A percentile compares a stretch with the other conserved stretches of the same genome.
These are phyloP conservation scores for Mycetomoellerius zeteki DNA, from an alignment of 1,140 invertebrate species.

Conservation along the genomic window DNA sequence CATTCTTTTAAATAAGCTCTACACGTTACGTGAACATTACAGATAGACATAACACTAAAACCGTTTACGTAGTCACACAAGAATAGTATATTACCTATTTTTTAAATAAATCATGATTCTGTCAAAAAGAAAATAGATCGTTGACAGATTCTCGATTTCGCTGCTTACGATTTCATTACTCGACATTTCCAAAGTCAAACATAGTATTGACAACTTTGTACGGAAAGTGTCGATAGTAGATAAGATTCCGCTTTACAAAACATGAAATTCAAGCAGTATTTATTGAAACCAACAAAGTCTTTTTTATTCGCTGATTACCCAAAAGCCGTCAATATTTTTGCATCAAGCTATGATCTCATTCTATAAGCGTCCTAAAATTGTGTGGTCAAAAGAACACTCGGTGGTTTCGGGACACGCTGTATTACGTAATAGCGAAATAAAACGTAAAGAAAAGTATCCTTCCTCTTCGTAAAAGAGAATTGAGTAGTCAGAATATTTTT, in stretches of 20 bases:
- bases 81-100: not conserved
- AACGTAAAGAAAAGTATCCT: not conserved
- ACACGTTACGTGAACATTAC: not conserved
- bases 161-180: not conserved
- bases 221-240: not conserved
- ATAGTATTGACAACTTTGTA: not conserved
- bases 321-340: not conserved
- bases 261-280: not conserved
- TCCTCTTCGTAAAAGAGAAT: no score
- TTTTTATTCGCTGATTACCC: not conserved
- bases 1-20: not conserved
- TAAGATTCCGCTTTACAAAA: not conserved
- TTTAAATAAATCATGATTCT: conserved; percentile 1
- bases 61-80: not conserved
- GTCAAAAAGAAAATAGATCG: not conserved
- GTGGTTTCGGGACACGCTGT: not conserved
- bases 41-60: conserved; percentile 10
- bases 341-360: not conserved
- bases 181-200: not conserved
- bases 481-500: no score
- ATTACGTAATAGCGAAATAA: not conserved
- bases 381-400: not conserved
- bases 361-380: not conserved
- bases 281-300: not conserved
- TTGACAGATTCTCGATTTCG: not conserved